Conservation (phyloP, 2,797 vertebrate genomes). For the Melopsittacus undulatus region DNA sequence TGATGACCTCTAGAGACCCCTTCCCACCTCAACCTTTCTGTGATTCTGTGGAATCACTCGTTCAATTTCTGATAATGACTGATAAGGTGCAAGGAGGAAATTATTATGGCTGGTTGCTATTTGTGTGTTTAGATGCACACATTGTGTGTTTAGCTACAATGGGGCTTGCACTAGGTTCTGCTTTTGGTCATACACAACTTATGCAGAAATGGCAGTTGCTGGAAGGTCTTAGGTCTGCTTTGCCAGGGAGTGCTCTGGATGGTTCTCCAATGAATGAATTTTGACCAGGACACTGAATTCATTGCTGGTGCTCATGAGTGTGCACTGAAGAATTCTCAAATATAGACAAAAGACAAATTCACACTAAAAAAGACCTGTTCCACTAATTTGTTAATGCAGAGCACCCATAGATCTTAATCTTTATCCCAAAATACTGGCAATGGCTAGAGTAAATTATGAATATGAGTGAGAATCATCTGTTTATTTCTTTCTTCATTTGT, state of each 20-base stretch:
- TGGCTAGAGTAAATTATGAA: not conserved
- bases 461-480: not conserved
- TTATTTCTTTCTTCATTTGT: not conserved
- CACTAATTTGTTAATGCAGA: not conserved
- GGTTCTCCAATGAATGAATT: not conserved
- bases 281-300: not conserved
- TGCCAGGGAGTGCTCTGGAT: accelerated
- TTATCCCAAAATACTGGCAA: not conserved
- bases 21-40: not conserved
- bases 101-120: accelerated
- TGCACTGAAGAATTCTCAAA: not conserved
- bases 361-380: not conserved
- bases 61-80: not conserved
- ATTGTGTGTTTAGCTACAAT: not conserved
- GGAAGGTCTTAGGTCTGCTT: not conserved
- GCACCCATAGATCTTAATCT: not conserved
- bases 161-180: not conserved
- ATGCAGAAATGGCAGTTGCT: accelerated
- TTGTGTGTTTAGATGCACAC: not conserved
- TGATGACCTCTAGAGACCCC: not conserved
- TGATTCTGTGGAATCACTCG: not conserved
- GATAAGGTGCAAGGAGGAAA: not conserved
- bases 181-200: not conserved
- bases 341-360: not conserved
- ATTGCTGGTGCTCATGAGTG: not conserved